Evolutionary conservation across 2,888 invertebrate genomes (phyloP).

Genomic region (Salpingus planirostris): DNA sequence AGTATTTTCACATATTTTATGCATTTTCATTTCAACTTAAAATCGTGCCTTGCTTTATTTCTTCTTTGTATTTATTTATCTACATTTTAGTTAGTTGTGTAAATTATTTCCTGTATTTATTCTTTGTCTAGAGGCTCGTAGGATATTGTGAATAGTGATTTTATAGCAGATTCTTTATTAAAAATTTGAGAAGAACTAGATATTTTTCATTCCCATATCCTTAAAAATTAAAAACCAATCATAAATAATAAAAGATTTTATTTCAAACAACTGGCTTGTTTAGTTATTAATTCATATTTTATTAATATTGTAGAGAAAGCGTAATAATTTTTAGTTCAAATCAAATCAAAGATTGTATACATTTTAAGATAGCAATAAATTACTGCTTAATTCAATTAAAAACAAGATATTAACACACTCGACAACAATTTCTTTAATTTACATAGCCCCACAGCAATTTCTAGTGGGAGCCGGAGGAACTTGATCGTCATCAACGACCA

Average conservation of each 20-base stretch:
- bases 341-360: too few relatives aligned
- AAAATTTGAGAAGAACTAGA: too few relatives aligned
- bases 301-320: too few relatives aligned
- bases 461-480: slow-evolving; percentile 22
- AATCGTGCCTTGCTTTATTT: slow-evolving; percentile 36
- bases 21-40: slow-evolving; percentile 25
- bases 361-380: too few relatives aligned
- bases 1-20: slow-evolving; percentile 7
- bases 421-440: slow-evolving; percentile 7
- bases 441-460: slow-evolving; percentile 27
- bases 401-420: slow-evolving; percentile 6
- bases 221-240: too few relatives aligned
- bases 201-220: too few relatives aligned
- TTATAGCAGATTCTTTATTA: slow-evolving; percentile 28
- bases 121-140: slow-evolving; percentile 29
- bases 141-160: slow-evolving; percentile 27
- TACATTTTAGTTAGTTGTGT: slow-evolving; percentile 21
- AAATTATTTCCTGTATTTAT: slow-evolving; percentile 35
- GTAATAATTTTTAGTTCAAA: too few relatives aligned
- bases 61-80: slow-evolving; percentile 28
- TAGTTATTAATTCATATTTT: too few relatives aligned
- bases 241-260: too few relatives aligned
- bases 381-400: slow-evolving; percentile 1
- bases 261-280: too few relatives aligned
- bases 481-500: slow-evolving; percentile 37